Evolutionary conservation across 2,113 vertebrate genomes (phyloP).

Genomic region (Megaceryle maxima): DNA sequence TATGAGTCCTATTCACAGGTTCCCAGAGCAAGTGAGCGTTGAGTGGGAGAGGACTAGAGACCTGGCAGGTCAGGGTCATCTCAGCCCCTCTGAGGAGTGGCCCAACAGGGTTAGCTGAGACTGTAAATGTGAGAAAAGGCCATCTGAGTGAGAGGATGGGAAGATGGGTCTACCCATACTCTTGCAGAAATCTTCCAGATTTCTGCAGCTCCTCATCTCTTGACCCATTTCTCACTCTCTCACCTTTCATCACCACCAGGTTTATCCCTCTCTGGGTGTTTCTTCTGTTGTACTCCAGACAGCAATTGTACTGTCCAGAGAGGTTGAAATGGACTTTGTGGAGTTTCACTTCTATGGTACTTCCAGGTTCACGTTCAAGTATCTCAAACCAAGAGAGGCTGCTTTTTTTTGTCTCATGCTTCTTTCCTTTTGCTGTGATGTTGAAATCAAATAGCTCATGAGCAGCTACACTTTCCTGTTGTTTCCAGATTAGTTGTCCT

Average conservation of each 20-base stretch:
- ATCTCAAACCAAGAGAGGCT: neutral
- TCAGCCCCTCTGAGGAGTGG: neutral
- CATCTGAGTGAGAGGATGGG: neutral
- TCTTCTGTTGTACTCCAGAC: neutral
- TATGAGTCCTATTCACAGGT: neutral
- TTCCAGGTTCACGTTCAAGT: neutral
- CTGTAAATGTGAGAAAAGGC: conserved; percentile 9
- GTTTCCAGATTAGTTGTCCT: neutral
- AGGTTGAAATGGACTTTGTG: neutral
- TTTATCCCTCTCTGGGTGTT: neutral
- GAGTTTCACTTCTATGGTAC: neutral
- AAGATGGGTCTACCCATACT: neutral
- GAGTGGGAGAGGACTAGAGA: neutral
- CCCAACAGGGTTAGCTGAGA: neutral
- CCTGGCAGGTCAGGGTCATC: conserved; percentile 32
- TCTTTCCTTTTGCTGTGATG: neutral
- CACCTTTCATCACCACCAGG: conserved; percentile 74
- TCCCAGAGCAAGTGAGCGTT: neutral
- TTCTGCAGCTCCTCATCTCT: neutral
- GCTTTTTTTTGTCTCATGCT: neutral
- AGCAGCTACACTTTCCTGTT: accelerated
- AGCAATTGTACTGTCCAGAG: conserved; percentile 57
- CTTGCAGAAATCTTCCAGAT: neutral
- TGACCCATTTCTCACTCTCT: neutral
- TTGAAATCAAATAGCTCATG: neutral